These are phyloP conservation scores for Cherax quadricarinatus DNA, from an alignment of 1,140 invertebrate genomes.

Conservation along the genomic window DNA sequence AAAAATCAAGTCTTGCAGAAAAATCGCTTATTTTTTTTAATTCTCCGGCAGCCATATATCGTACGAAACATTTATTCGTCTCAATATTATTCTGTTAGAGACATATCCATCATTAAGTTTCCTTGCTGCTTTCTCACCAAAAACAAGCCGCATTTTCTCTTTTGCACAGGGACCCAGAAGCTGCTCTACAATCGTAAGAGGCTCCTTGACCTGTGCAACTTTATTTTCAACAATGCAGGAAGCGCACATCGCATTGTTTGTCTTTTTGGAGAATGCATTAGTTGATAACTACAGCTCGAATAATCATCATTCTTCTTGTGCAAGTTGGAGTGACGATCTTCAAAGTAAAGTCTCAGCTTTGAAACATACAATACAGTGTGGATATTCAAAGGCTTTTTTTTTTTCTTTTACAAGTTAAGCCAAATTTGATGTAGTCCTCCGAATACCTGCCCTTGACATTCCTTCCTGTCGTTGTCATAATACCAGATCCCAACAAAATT, in stretches of 20 bases:
- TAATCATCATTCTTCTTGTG: slow-evolving; percentile 23
- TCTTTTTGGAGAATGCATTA: slow-evolving; percentile 22
- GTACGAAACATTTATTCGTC: slow-evolving; percentile 14
- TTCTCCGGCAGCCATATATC: slow-evolving; percentile 5
- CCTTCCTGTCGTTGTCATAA: no score
- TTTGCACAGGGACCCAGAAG: slow-evolving; percentile 25
- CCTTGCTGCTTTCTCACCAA: slow-evolving; percentile 1
- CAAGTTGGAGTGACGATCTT: slow-evolving; percentile 29
- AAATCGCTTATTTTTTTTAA: slow-evolving; percentile 17
- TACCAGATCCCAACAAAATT: no score
- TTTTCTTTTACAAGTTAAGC: slow-evolving; percentile 27
- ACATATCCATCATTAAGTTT: slow-evolving; percentile 18
- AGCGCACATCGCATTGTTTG: slow-evolving; percentile 1
- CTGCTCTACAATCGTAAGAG: slow-evolving; percentile 10
- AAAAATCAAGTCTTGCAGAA: slow-evolving; percentile 21
- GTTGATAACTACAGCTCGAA: slow-evolving; percentile 12
- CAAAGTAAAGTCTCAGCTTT: slow-evolving; percentile 29
- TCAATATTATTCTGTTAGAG: neutral
- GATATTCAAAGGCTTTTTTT: slow-evolving; percentile 8
- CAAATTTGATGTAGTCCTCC: slow-evolving; percentile 18
- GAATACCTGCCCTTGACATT: slow-evolving; percentile 24
- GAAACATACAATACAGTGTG: slow-evolving; percentile 25
- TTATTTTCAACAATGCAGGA: slow-evolving; percentile 22
- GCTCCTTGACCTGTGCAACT: neutral
- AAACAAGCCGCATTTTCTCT: slow-evolving; percentile 14